Evolutionary conservation across 2,113 vertebrate species (phyloP).

Genomic region (Oncorhynchus gorbuscha): DNA sequence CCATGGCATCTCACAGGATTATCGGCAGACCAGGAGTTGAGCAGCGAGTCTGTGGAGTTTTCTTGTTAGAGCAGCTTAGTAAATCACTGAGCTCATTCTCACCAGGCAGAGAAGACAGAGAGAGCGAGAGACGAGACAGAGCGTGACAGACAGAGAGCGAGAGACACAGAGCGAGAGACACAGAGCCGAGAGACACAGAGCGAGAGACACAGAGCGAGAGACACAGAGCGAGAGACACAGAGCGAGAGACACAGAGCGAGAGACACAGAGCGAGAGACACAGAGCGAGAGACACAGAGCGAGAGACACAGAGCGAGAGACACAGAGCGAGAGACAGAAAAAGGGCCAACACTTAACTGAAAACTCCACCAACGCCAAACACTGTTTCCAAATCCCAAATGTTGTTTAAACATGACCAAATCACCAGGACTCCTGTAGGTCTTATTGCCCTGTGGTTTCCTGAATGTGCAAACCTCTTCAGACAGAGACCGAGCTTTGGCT

Average conservation of each 20-base stretch:
- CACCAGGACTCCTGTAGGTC: too few species aligned
- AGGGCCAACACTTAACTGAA: slow-evolving; percentile 29
- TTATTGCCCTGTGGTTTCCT: too few species aligned
- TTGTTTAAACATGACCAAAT: too few species aligned
- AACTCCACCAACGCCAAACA: slow-evolving; percentile 18
- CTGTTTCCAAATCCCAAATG: slow-evolving; percentile 52
- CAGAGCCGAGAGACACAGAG: background rate
- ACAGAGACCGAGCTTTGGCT: too few species aligned
- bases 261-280: background rate
- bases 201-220: background rate
- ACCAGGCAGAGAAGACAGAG: background rate
- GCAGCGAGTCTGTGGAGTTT: background rate
- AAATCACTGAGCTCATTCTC: background rate
- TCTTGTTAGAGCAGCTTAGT: background rate
- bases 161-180: background rate
- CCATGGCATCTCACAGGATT: background rate
- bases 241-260: background rate
- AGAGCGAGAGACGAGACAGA: background rate
- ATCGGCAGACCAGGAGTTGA: background rate
- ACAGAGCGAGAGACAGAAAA: slow-evolving; percentile 2
- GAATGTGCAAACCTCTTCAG: too few species aligned
- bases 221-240: background rate
- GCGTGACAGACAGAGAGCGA: background rate
- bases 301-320: background rate
- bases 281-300: background rate